These are phyloP conservation scores for Oreochromis mossambicus DNA, from an alignment of 2,797 vertebrate species.

Conservation along the genomic window DNA sequence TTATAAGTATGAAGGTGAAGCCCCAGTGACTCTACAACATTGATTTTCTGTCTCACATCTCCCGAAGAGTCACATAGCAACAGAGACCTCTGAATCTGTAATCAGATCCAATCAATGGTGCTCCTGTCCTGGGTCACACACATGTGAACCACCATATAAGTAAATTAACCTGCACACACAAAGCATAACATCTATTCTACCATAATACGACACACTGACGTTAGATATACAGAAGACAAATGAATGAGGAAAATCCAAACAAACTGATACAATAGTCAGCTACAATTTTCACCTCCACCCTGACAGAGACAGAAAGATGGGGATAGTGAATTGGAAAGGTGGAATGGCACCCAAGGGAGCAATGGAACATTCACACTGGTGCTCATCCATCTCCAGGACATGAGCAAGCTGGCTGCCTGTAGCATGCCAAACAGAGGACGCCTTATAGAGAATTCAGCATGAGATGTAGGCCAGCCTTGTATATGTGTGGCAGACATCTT, in stretches of 20 bases:
- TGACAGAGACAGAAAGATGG: conserved; percentile 26
- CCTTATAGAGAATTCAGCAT: conserved; percentile 34
- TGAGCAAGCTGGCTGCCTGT: conserved; percentile 24
- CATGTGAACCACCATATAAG: neutral
- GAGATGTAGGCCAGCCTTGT: conserved; percentile 29
- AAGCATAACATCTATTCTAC: neutral
- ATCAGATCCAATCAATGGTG: conserved; percentile 49
- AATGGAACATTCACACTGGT: conserved; percentile 47
- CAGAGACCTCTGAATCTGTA: conserved; percentile 35
- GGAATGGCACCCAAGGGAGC: conserved; percentile 56
- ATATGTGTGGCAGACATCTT: conserved; percentile 1
- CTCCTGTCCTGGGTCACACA: neutral
- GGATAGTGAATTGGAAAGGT: conserved; percentile 28
- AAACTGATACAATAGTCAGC: neutral
- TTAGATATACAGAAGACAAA: neutral
- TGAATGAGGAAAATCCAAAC: neutral
- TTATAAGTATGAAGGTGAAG: conserved; percentile 1
- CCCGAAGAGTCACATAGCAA: conserved; percentile 14
- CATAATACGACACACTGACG: neutral
- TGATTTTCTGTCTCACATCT: conserved; percentile 38
- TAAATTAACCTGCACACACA: neutral
- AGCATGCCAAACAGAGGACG: conserved; percentile 58
- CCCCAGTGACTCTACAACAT: conserved; percentile 16
- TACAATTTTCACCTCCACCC: neutral
- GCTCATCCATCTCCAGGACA: conserved; percentile 66